These are phyloP conservation scores for Bucorvus abyssinicus DNA, from an alignment of 2,797 vertebrate species.

Conservation along the genomic window DNA sequence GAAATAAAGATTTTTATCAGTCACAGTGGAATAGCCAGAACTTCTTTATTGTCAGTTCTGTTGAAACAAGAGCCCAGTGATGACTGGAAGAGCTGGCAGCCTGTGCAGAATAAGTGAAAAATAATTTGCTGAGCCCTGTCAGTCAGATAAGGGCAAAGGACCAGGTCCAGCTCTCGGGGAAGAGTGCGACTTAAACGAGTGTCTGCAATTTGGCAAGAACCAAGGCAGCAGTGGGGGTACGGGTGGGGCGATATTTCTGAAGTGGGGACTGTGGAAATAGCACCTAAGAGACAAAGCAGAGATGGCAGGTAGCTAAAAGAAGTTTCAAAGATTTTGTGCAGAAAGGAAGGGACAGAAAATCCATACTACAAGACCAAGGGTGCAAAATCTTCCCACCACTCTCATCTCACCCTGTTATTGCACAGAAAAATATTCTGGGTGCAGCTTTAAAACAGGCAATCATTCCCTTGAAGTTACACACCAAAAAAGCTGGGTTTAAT, in stretches of 20 bases:
- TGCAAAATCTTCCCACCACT: background rate
- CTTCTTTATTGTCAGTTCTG: background rate
- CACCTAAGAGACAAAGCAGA: background rate
- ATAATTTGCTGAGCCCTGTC: background rate
- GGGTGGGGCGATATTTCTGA: background rate
- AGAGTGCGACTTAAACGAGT: background rate
- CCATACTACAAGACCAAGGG: background rate
- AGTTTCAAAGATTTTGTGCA: background rate
- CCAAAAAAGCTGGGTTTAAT: background rate
- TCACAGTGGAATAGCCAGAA: background rate
- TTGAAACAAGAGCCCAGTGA: slow-evolving; percentile 5
- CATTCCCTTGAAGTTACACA: background rate
- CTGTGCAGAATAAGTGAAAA: background rate
- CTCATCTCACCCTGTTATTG: background rate
- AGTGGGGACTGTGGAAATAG: background rate
- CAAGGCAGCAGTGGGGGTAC: accelerated
- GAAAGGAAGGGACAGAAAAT: background rate
- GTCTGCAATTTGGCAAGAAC: background rate
- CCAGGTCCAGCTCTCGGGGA: background rate
- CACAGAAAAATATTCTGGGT: background rate
- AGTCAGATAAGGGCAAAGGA: background rate
- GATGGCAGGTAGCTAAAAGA: background rate
- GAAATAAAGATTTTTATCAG: slow-evolving; percentile 35
- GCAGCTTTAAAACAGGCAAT: background rate
- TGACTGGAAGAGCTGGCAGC: slow-evolving; percentile 4